phyloP scores from a whole-genome alignment of 2,888 invertebrate genomes.

The Blomia tropicalis region DNA sequence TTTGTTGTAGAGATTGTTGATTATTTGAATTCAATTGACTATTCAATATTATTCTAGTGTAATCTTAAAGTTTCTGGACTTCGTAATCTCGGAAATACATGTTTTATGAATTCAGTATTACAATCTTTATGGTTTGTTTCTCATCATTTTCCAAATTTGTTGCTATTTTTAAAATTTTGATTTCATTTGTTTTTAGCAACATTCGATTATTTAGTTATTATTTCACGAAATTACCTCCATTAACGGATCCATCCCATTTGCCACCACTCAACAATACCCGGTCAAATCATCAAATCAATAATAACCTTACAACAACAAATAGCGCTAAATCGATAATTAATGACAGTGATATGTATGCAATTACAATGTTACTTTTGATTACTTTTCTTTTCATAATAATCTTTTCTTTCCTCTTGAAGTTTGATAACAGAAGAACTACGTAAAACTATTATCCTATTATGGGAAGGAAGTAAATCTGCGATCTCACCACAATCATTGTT shows the following conservation, averaged over 20 bases:
- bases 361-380: background rate
- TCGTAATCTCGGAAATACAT: constrained; percentile 65
- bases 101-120: constrained; percentile 69
- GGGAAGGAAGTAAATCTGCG: constrained; percentile 54
- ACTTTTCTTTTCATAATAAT: background rate
- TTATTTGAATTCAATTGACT: background rate
- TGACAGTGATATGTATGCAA: constrained; percentile 36
- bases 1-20: too few relatives aligned
- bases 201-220: constrained; percentile 67
- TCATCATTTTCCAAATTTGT: constrained; percentile 4
- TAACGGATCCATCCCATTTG: constrained; percentile 39
- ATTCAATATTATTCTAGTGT: too few relatives aligned
- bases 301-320: too few relatives aligned
- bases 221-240: constrained; percentile 56
- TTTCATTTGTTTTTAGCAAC: constrained; percentile 44
- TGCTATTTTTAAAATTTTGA: too few relatives aligned
- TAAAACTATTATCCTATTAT: constrained; percentile 55
- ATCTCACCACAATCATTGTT: constrained; percentile 65
- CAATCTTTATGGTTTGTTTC: constrained; percentile 49
- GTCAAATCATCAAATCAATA: too few relatives aligned
- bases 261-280: too few relatives aligned
- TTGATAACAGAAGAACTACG: constrained; percentile 51
- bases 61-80: constrained; percentile 43
- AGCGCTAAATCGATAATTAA: constrained; percentile 31
- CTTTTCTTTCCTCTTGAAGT: constrained; percentile 24